phyloP scores from a whole-genome alignment of 2,888 invertebrate genomes.

The Epistrophella euchroma region DNA sequence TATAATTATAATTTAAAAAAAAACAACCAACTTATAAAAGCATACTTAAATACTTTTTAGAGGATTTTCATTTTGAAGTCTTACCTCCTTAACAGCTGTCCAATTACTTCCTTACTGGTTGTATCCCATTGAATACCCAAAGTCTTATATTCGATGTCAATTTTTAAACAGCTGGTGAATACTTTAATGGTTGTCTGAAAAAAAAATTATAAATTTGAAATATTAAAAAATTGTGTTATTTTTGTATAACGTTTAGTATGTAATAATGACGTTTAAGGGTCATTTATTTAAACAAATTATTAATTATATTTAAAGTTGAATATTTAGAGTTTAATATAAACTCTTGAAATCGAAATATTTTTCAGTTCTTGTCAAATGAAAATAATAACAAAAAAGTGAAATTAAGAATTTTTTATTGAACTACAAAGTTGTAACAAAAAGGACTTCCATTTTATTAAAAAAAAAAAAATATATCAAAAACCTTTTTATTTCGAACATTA shows the following conservation, averaged over 20 bases:
- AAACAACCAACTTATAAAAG: no score
- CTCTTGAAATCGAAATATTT: no score
- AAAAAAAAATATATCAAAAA: no score
- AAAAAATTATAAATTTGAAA: conserved; percentile 76
- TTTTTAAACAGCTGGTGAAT: conserved; percentile 93
- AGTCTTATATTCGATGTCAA: conserved; percentile 98
- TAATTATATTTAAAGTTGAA: not conserved
- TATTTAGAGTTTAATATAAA: no score
- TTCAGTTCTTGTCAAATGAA: no score
- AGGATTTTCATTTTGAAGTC: not conserved
- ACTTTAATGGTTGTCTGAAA: conserved; percentile 96
- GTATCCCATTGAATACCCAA: conserved; percentile 95
- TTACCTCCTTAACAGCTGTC: conserved; percentile 93
- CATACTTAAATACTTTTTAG: not conserved
- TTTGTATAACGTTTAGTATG: not conserved
- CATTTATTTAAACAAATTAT: not conserved
- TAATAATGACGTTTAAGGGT: not conserved
- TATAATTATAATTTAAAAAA: not conserved
- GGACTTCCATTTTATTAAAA: no score
- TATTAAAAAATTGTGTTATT: not conserved
- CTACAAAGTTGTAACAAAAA: no score
- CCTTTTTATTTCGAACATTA: no score
- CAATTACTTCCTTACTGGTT: conserved; percentile 93
- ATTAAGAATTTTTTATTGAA: no score
- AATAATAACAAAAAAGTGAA: no score